Conservation (phyloP, 2,113 vertebrate genomes). For the Hylia prasina region DNA sequence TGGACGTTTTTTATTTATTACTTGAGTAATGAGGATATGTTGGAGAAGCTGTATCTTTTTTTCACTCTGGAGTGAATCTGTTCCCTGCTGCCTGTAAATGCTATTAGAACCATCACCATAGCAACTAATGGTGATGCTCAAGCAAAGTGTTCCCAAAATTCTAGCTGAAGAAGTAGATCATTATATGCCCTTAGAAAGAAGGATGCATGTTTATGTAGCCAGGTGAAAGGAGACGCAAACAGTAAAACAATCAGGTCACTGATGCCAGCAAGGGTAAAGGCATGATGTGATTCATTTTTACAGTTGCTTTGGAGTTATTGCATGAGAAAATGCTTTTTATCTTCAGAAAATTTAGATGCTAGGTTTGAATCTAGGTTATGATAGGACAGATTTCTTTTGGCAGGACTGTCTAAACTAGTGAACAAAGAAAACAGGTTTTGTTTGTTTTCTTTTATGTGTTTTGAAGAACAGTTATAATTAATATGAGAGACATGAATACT, state of each 20-base stretch:
- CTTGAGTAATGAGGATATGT: background rate
- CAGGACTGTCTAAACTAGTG: background rate
- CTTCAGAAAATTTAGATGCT: background rate
- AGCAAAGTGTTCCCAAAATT: background rate
- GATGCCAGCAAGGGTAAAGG: background rate
- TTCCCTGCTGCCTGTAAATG: background rate
- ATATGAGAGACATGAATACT: background rate
- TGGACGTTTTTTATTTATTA: background rate
- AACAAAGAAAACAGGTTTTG: background rate
- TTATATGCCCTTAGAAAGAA: background rate
- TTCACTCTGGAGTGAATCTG: background rate
- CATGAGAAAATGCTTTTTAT: background rate
- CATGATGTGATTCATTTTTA: background rate
- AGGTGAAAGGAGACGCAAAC: background rate
- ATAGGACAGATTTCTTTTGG: background rate
- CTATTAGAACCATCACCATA: constrained; percentile 17
- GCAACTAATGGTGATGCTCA: constrained; percentile 39
- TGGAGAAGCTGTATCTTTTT: background rate
- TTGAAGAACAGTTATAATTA: background rate
- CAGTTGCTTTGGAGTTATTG: background rate
- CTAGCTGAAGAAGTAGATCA: background rate
- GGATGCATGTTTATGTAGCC: background rate
- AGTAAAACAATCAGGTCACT: background rate
- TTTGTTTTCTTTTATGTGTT: background rate
- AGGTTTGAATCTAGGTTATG: background rate